Base-by-base conservation (phyloP, 2,888 invertebrate genomes). In the Agriotes lineatus region DNA sequence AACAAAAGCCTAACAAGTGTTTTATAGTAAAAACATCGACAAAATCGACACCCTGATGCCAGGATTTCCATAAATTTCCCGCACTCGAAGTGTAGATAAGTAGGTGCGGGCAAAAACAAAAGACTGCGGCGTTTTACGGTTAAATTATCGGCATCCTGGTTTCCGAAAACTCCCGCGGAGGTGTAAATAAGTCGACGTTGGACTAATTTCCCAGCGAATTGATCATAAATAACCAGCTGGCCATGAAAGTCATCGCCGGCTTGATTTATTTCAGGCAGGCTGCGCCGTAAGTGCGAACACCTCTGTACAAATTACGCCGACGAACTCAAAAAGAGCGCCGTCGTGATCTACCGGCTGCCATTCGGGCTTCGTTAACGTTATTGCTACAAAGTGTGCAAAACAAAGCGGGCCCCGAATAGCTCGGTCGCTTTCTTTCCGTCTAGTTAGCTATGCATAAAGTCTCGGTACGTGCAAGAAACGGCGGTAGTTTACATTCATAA, bases 261-360 rank as follows among this genome's bases (percentile, higher is more conserved):
- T 69, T 78, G 77, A 78, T 79, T 79, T 78, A 79, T 77, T 72
- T 66, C 66, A 63, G 50, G 67, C 77, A 71, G 70, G 75, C 74
- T 73, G 77, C 71, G 76, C 52, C 14, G 50, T 74, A 77, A 77
- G 77, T 76, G 77, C 76, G 76, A 78, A 78, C 78, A 79, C 77
- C 78, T 78, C 77, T 16, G 70, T 71, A 75, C 72, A 72, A 73
- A 73, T 75, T 72, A 70, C 25, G 30, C 71, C 69, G 58, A 65
- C 72, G 62, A 70, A 37, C 30, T 42, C 37, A 19, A 56, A 60
- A 50, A 61, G 48, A 56, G 35, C 12, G 37, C 5, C 33, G 33
- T 4, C 25, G n/a, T 30, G 9, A 25, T 20, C 16, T 16, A 45
- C 20, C 16, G n/a, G 9, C 9, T 19, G n/a, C 9, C 3, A 22